Evolutionary conservation across 2,888 invertebrate genomes (phyloP), one percentile per base, ranked within the genome.

Genomic region (Lottia scabra): DNA sequence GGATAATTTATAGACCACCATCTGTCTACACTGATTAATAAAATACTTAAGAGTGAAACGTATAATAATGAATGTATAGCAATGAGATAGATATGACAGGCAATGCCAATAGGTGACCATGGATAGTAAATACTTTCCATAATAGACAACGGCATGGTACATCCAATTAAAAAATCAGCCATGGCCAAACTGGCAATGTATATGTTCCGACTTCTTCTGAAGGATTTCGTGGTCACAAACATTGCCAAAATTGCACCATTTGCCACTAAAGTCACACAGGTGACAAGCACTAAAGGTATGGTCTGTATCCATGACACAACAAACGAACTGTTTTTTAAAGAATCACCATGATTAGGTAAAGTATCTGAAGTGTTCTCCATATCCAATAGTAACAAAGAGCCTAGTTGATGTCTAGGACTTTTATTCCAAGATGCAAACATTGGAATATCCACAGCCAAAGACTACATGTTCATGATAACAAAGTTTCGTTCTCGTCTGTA

Each of bases 1-100:
- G 86, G 86, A 71, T 82, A 83, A 74, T 84, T 82, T 27, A 85
- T 81, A 8, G 84, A 83, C 82, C 84, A 83, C 85, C 85, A 85
- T 27, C 85, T 74, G 72, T 86, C 86, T 0, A 83, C 72, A 15
- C 83, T 83, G 66, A 85, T 84, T 19, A 85, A 74, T 71, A 86
- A 78, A 48, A 85, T 83, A 75, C 85, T 86, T 26, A 84, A 73
- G 27, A 86, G 74, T 2, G 85, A 84, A 19, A 83, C 79, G 74
- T 84, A 83, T 43, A 79, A 77, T 16, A 85, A 64, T 1, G 86
- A 81, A 68, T 79, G 78, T 63, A 80, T 74, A 30, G 83, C 27
- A 23, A 81, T 80, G 26, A 84, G 73, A 66, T 80, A 84, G 2
- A 78, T 66, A 27, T 70, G 73, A 65, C 85, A 85, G 12, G 74